Evolutionary conservation across 1,140 invertebrate species (phyloP).

Genomic region (Zeugodacus cucurbitae): DNA sequence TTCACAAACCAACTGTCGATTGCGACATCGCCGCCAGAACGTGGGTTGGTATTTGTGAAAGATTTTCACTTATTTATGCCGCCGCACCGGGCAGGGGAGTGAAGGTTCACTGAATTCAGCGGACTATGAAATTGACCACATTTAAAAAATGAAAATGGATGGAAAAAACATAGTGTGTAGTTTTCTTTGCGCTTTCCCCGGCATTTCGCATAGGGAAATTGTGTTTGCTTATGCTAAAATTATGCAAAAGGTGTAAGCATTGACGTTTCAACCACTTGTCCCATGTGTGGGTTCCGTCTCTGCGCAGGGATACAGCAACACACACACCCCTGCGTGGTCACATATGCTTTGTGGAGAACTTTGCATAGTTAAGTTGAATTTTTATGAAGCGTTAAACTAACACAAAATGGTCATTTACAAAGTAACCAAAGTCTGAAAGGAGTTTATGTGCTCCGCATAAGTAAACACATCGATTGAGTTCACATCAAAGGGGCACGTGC

Average conservation of each 20-base stretch:
- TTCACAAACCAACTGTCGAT: conserved; percentile 15
- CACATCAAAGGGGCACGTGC: conserved; percentile 40
- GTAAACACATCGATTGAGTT: neutral
- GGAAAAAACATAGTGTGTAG: neutral
- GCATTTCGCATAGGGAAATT: conserved; percentile 14
- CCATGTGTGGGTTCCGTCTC: conserved; percentile 2
- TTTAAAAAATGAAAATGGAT: conserved; percentile 45
- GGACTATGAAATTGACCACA: conserved; percentile 64
- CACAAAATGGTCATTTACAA: conserved; percentile 36
- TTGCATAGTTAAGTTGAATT: conserved; percentile 35
- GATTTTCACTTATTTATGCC: conserved; percentile 13
- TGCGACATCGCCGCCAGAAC: neutral
- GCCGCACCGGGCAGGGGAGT: neutral
- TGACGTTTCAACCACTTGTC: conserved; percentile 27
- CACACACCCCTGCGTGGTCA: neutral
- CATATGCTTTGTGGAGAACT: neutral
- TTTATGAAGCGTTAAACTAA: conserved; percentile 34
- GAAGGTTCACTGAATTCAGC: conserved; percentile 46
- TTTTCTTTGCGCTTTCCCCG: neutral
- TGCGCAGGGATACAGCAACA: neutral
- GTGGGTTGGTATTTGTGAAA: neutral
- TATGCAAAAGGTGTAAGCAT: conserved; percentile 39
- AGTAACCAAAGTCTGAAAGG: conserved; percentile 8
- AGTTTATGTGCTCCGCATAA: conserved; percentile 20
- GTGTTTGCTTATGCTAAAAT: conserved; percentile 36